These are phyloP conservation scores for Saguinus midas DNA, from an alignment of 2,113 vertebrate genomes.

Conservation along the genomic window DNA sequence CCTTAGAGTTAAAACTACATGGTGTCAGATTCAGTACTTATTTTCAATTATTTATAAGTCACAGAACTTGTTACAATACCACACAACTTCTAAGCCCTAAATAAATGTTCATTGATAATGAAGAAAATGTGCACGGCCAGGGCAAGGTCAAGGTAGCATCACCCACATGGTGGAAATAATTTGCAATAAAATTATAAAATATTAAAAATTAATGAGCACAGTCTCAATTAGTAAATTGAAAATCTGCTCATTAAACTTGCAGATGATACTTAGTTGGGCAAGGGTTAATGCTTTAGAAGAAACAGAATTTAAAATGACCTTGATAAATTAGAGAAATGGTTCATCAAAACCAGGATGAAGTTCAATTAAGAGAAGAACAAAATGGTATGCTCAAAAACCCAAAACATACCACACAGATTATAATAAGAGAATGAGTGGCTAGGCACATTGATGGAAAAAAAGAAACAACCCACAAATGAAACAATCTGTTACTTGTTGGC, in stretches of 20 bases:
- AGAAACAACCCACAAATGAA: not conserved
- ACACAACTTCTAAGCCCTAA: conserved; percentile 46
- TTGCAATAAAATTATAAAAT: conserved; percentile 72
- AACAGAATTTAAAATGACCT: conserved; percentile 67
- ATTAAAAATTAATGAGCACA: conserved; percentile 72
- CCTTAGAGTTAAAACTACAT: not conserved
- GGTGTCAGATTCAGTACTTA: not conserved
- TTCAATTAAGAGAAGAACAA: conserved; percentile 63
- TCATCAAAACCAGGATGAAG: conserved; percentile 56
- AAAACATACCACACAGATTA: not conserved
- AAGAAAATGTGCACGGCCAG: conserved; percentile 37
- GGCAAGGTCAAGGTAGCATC: conserved; percentile 55
- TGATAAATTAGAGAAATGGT: conserved; percentile 54
- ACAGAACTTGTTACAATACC: not conserved
- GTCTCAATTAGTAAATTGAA: conserved; percentile 71
- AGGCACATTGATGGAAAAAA: not conserved
- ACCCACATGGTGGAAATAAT: conserved; percentile 56
- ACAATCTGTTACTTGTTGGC: not conserved
- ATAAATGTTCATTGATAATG: conserved; percentile 46
- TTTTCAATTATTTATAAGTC: conserved; percentile 44
- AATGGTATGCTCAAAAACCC: not conserved
- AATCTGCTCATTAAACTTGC: conserved; percentile 70
- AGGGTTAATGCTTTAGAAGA: conserved; percentile 68
- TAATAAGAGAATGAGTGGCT: not conserved
- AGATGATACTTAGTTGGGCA: conserved; percentile 66